Base-by-base conservation (phyloP, 2,113 vertebrate species). In the Pitta sordida region DNA sequence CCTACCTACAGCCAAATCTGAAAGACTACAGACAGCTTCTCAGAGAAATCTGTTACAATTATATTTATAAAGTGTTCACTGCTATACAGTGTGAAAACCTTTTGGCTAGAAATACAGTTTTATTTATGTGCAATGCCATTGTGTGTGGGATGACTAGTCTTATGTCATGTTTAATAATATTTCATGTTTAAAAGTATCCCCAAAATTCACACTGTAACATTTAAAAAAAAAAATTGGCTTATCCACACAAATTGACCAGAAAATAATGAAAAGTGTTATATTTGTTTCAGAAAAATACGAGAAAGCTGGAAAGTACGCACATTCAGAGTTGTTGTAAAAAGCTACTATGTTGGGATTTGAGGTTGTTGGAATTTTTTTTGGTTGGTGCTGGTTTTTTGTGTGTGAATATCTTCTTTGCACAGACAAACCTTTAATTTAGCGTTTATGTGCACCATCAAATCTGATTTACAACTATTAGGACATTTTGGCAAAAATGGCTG, bases 11-110 rank as follows among this genome's bases (percentile, higher is more conserved):
- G 65, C 1, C 5, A 79, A 59, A 71, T 23, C 26, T 48, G 49
- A 84, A 83, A 76, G 48, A 74, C 34, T 79, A n/a, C 32, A 80
- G 41, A 87, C 30, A 37, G 34, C n/a, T 84, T 55, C 48, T 71
- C n/a, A 60, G 58, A 76, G 49, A 83, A 65, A 14, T 64, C 21
- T 51, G 18, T 80, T 59, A 51, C 15, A 60, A 43, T 52, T 46
- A 26, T 20, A 55, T 64, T 91, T 59, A 63, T 70, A 75, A 75
- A 34, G 14, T 60, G 92, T 84, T 82, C 36, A 84, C 0, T 49
- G 14, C 49, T 46, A 79, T 5, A 27, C 5, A 17, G 13, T 59
- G 37, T 51, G 55, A 74, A 94, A 88, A 92, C 1, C 5, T 52
- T 86, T 81, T 58, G n/a, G 10, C 22, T 36, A 64, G 56, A 84